Conservation (phyloP, 1,140 invertebrate genomes). For the Penaeus indicus region DNA sequence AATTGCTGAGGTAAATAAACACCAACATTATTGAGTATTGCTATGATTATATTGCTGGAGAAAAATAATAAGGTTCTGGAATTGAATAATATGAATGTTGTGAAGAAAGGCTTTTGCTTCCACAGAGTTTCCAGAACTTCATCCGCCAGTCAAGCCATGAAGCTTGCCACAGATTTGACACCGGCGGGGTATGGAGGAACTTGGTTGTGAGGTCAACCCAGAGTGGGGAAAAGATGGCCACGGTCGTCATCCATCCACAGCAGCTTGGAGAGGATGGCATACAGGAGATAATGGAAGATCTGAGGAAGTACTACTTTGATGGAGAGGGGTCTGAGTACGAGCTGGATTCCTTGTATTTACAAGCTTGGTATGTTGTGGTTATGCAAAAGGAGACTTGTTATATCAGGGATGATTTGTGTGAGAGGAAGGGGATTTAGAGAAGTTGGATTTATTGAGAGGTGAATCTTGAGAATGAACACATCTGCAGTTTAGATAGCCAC, state of each 20-base stretch:
- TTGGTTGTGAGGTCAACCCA: constrained; percentile 72
- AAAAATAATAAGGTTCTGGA: neutral
- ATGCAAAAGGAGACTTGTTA: neutral
- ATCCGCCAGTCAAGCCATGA: constrained; percentile 69
- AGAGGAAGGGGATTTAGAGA: no score
- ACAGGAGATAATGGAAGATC: constrained; percentile 47
- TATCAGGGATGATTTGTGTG: no score
- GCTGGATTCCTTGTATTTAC: constrained; percentile 68
- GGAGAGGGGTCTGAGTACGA: constrained; percentile 64
- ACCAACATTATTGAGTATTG: neutral
- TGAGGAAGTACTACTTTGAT: constrained; percentile 66
- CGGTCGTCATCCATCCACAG: constrained; percentile 72
- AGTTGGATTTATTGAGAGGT: no score
- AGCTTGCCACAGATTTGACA: constrained; percentile 71
- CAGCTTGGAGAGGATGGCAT: constrained; percentile 67
- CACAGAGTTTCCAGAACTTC: constrained; percentile 72
- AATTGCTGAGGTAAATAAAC: constrained; percentile 68
- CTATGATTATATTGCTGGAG: neutral
- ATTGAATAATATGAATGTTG: no score
- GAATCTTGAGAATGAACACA: no score
- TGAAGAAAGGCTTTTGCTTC: constrained; percentile 26
- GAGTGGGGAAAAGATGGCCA: constrained; percentile 71
- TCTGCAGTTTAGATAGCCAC: no score
- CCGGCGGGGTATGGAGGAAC: constrained; percentile 73
- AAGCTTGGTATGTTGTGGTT: constrained; percentile 68